Conservation (phyloP, 2,888 invertebrate species). For the Drepana falcataria region DNA sequence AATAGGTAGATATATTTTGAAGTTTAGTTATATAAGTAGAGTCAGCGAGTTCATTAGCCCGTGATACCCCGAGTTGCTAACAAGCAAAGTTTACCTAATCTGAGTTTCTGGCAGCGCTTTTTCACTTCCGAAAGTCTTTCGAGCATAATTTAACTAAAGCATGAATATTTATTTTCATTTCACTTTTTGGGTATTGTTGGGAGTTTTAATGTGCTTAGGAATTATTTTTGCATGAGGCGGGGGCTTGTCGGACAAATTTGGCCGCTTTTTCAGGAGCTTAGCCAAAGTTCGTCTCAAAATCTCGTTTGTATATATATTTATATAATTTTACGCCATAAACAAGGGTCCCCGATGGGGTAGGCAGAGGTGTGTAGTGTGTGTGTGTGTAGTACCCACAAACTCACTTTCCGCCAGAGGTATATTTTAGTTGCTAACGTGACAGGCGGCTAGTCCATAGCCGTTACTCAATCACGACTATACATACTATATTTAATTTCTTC, state of each 20-base stretch:
- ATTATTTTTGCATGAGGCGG: not conserved
- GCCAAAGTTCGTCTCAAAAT: too few relatives aligned
- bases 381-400: too few relatives aligned
- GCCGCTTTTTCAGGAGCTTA: too few relatives aligned
- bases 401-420: too few relatives aligned
- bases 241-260: not conserved
- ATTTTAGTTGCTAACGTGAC: too few relatives aligned
- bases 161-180: not conserved
- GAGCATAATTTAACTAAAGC: not conserved
- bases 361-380: too few relatives aligned
- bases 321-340: too few relatives aligned
- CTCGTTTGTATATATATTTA: too few relatives aligned
- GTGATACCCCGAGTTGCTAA: slow-evolving; percentile 21
- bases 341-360: too few relatives aligned
- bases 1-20: not conserved
- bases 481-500: too few relatives aligned
- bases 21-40: slow-evolving; percentile 2
- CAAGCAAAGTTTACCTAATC: slow-evolving; percentile 28
- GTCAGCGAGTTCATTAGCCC: slow-evolving; percentile 6
- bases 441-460: too few relatives aligned
- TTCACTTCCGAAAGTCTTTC: not conserved
- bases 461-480: too few relatives aligned
- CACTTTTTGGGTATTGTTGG: not conserved
- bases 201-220: not conserved
- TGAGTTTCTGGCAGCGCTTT: slow-evolving; percentile 4